Evolutionary conservation across 1,140 invertebrate species (phyloP).

Genomic region (Pomphorhynchus laevis): DNA sequence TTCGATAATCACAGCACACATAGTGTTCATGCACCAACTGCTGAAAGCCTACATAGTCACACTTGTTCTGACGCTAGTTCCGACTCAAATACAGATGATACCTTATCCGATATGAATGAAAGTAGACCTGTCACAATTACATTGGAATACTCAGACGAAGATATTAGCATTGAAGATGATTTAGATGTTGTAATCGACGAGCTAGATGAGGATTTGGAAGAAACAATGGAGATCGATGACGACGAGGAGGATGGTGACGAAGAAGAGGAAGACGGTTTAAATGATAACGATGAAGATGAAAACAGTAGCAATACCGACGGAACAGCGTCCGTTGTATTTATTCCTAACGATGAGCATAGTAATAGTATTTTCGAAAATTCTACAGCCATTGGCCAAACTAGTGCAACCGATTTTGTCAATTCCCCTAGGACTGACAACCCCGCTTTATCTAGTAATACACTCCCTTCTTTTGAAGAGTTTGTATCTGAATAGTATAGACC

Average conservation of each 20-base stretch:
- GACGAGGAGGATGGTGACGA: slow-evolving; percentile 15
- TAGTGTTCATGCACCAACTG: no score
- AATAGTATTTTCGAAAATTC: no score
- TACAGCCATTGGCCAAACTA: no score
- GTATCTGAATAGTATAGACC: no score
- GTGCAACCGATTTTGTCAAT: no score
- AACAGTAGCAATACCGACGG: background rate
- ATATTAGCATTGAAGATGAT: background rate
- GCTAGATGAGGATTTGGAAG: background rate
- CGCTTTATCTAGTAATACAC: no score
- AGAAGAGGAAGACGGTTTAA: slow-evolving; percentile 16
- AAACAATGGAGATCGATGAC: background rate
- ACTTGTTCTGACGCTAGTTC: no score
- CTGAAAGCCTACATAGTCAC: no score
- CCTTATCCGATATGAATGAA: background rate
- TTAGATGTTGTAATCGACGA: background rate
- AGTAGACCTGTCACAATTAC: background rate
- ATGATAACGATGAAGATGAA: slow-evolving; percentile 15
- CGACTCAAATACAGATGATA: background rate
- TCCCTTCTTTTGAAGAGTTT: no score
- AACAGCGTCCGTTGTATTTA: background rate
- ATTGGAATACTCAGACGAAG: background rate
- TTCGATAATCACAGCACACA: no score
- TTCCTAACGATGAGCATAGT: background rate
- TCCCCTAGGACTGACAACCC: no score